Evolutionary conservation across 2,797 vertebrate species (phyloP).

Genomic region (Pseudomugil gertrudae): DNA sequence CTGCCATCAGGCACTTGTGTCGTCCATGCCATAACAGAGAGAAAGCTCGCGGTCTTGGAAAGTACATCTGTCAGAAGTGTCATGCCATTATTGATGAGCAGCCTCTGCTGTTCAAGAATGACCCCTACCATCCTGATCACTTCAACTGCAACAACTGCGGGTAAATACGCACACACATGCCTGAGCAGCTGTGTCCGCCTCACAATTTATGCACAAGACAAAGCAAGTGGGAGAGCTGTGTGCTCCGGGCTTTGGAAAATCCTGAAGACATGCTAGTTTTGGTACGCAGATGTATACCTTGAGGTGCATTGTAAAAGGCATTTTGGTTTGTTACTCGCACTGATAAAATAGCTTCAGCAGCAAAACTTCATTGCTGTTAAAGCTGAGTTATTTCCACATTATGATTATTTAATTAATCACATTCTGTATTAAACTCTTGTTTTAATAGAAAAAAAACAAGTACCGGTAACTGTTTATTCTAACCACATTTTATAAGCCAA

Average conservation of each 20-base stretch:
- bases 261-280: background rate
- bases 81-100: conserved; percentile 96
- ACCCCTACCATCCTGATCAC: conserved; percentile 97
- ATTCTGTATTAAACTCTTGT: background rate
- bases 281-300: background rate
- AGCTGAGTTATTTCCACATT: background rate
- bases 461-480: background rate
- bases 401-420: background rate
- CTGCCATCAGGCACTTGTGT: conserved; percentile 88
- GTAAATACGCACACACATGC: conserved; percentile 66
- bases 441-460: background rate
- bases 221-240: background rate
- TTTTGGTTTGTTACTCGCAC: background rate
- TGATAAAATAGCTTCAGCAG: background rate
- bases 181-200: background rate
- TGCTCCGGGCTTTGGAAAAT: background rate
- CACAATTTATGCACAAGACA: conserved; percentile 2
- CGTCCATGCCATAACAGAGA: conserved; percentile 95
- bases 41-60: conserved; percentile 94
- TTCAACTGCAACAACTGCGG: conserved; percentile 98
- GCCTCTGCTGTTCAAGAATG: conserved; percentile 95
- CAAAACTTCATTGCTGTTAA: background rate
- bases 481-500: background rate
- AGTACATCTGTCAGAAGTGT: conserved; percentile 92
- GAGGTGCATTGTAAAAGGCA: background rate